Evolutionary conservation across 2,797 vertebrate genomes (phyloP).

Genomic region (Eutrigla gurnardus): DNA sequence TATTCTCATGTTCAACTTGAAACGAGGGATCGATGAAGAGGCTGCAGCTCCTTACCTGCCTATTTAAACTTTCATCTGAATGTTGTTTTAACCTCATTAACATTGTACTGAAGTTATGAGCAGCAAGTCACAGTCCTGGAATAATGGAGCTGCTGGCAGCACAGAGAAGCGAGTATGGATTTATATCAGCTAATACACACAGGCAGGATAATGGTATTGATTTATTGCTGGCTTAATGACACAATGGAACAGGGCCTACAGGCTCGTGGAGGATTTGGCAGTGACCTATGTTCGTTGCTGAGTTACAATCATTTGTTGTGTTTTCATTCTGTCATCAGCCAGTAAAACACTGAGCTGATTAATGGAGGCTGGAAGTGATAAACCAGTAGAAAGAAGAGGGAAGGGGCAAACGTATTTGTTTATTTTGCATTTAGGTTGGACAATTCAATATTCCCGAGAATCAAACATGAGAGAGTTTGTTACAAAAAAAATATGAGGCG

Average conservation of each 20-base stretch:
- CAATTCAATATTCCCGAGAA: too few species aligned
- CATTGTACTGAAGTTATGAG: slow-evolving; percentile 11
- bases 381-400: slow-evolving; percentile 3
- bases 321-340: slow-evolving; percentile 20
- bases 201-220: slow-evolving; percentile 64
- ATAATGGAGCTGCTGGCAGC: slow-evolving; percentile 47
- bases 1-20: slow-evolving; percentile 5
- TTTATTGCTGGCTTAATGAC: slow-evolving; percentile 61
- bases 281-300: slow-evolving; percentile 48
- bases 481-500: too few species aligned
- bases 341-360: slow-evolving; percentile 44
- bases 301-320: slow-evolving; percentile 56
- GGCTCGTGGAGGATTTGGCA: slow-evolving; percentile 45
- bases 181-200: slow-evolving; percentile 67
- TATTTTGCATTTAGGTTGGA: too few species aligned
- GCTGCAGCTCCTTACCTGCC: not conserved
- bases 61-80: slow-evolving; percentile 21
- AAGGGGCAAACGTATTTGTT: too few species aligned
- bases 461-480: too few species aligned
- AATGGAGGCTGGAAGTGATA: slow-evolving; percentile 21
- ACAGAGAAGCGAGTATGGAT: slow-evolving; percentile 60
- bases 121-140: slow-evolving; percentile 19
- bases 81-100: slow-evolving; percentile 42
- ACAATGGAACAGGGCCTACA: slow-evolving; percentile 56
- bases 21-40: slow-evolving; percentile 12